Evolutionary conservation across 2,888 invertebrate genomes (phyloP), one percentile per base, ranked within the genome.

Genomic region (Epirrhoe alternata): DNA sequence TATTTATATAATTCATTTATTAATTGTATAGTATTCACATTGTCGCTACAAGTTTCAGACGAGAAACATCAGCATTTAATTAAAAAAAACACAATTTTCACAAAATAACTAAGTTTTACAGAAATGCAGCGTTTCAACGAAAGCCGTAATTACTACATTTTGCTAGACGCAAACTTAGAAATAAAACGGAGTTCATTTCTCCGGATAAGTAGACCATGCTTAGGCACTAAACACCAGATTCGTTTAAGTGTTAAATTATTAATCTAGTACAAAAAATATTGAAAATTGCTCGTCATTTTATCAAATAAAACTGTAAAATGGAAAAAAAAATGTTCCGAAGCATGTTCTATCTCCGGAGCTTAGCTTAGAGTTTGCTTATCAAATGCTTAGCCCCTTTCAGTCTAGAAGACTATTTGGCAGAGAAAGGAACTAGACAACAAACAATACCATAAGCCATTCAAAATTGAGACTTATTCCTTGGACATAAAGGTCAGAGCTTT

Each of bases 1-100:
- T 83, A 85, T 90, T 92, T 92, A 91, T 92, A 92, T 92, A 92
- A 92, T 92, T 92, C 91, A 92, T 93, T 93, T 93, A 93, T 93
- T 93, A 92, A 90, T 89, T 89, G 88, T 90, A 90, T 89, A 90
- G 86, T 92, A 92, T 93, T 92, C 93, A 93, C 92, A 93, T 90
- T 87, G 86, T 88, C 84, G 89, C 91, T 87, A 88, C 83, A 84
- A 82, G 88, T 91, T 88, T 83, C 92, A 87, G 83, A 83, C 76
- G 77, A 82, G 90, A 89, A 92, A 90, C 91, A 86, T 84, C 85
- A 87, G 89, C 89, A 82, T 87, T 86, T 89, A 86, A 88, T 90
- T 90, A 86, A 90, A 91, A 33, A 42, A 72, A 92, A 93, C 91
- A 92, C 91, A 91, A 87, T 83, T 85, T 86, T 85, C 86, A 89